Base-by-base conservation (phyloP, 2,888 invertebrate genomes). In the Thelaira solivaga region DNA sequence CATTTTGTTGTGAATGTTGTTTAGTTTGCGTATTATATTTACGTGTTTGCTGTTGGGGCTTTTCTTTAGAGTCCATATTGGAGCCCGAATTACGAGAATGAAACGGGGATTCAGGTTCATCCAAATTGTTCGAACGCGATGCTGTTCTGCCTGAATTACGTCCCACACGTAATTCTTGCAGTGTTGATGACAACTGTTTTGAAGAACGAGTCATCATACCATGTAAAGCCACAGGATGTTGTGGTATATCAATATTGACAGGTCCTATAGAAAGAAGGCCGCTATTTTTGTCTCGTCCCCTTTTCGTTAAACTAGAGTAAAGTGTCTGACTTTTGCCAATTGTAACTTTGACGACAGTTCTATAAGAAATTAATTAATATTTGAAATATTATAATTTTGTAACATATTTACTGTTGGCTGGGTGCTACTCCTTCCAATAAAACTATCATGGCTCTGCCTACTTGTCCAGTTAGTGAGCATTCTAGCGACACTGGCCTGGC, bases 151-250 rank as follows among this genome's bases (percentile, higher is more conserved):
- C 94, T 0, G 94, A 93, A 0, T 95, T 94, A 81, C 96, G 91
- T 1, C 95, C 94, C 8, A 96, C 96, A 31, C 96, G 91, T 61
- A 96, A 88, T 89, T 96, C 96, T 92, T 97, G 97, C 64, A 98
- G 90, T 0, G 98, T 98, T 11, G 95, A 95, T 6, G 97, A 97
- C 45, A 98, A 90, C 85, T 98, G 96, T 81, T 97, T 94, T 78
- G 97, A 96, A 80, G 97, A 96, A 82, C 98, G 92, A 0, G 97
- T 97, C 93, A 99, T 97, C 95, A 99, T 98, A 59, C 98, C 98
- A 89, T 99, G 99, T 82, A 99, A 90, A 6, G 96, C 97, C 0
- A 98, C 97, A 0, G 99, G 99, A 90, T 99, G 98, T 89, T 99
- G 98, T 3, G 99, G 99, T 85, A 99, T 97, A 89, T 98, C 98